Evolutionary conservation across 2,113 vertebrate species (phyloP).

Genomic region (Triplophysa rosa): DNA sequence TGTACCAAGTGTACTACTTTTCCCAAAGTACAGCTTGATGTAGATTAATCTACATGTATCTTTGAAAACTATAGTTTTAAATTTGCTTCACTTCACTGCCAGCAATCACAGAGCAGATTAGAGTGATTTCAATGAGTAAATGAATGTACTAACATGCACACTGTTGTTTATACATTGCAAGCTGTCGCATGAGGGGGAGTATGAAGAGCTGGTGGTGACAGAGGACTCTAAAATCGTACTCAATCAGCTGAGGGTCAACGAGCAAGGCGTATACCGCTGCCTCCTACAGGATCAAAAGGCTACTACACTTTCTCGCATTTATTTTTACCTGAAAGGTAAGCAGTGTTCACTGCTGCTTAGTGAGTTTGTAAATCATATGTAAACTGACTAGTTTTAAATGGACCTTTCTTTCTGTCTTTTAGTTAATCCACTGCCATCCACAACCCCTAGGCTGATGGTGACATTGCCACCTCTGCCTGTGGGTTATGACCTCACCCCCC

Average conservation of each 20-base stretch:
- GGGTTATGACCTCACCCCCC: constrained; percentile 37
- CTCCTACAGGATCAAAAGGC: constrained; percentile 57
- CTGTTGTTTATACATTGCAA: constrained; percentile 32
- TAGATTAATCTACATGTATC: no score
- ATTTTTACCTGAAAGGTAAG: constrained; percentile 65
- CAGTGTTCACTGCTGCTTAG: neutral
- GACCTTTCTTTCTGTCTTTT: constrained; percentile 15
- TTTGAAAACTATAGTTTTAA: no score
- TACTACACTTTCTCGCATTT: constrained; percentile 59
- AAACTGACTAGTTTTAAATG: no score
- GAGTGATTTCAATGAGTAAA: neutral
- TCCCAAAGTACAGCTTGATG: no score
- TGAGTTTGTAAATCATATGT: neutral
- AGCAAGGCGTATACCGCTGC: constrained; percentile 70
- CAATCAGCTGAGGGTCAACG: constrained; percentile 67
- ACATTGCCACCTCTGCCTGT: constrained; percentile 57
- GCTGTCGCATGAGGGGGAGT: constrained; percentile 57
- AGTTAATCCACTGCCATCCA: constrained; percentile 58
- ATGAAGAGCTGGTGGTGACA: constrained; percentile 62
- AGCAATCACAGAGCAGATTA: neutral
- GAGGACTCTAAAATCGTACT: constrained; percentile 67
- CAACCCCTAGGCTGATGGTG: constrained; percentile 38
- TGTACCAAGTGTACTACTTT: no score
- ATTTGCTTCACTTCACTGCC: neutral
- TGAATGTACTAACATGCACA: neutral